Conservation (phyloP, 2,888 invertebrate genomes). For the Bruchidius siliquastri region DNA sequence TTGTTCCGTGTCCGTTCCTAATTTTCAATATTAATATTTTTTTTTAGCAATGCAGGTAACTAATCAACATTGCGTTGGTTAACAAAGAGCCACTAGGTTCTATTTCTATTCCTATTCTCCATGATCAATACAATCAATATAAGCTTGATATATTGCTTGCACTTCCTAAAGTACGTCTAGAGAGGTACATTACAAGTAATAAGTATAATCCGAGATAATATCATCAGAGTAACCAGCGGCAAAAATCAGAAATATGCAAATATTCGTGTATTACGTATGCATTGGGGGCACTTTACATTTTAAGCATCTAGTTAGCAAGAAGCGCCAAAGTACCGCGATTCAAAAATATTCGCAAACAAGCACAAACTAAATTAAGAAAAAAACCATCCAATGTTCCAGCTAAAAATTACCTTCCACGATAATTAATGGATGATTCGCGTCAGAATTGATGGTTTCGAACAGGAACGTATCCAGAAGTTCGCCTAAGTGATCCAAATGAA, state of each 20-base stretch:
- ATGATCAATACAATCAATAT: no score
- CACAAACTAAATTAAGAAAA: neutral
- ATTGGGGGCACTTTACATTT: neutral
- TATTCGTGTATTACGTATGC: neutral
- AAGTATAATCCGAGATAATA: neutral
- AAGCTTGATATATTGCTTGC: neutral
- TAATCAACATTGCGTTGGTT: no score
- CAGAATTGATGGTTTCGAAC: neutral
- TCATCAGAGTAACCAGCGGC: neutral
- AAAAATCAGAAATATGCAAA: neutral
- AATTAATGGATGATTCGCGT: neutral
- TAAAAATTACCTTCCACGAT: neutral
- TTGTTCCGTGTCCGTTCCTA: no score
- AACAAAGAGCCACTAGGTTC: no score
- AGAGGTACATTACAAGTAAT: neutral
- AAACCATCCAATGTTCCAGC: neutral
- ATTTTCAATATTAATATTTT: no score
- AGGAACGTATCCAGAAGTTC: neutral
- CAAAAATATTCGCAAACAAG: neutral
- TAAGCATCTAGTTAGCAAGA: neutral
- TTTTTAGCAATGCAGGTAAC: no score
- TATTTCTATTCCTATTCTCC: no score
- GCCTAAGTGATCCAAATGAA: no score
- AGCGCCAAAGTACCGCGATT: neutral
- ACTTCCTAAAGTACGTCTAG: neutral